Conservation (phyloP, 1,140 invertebrate species). For the Pachypsylla venusta region DNA sequence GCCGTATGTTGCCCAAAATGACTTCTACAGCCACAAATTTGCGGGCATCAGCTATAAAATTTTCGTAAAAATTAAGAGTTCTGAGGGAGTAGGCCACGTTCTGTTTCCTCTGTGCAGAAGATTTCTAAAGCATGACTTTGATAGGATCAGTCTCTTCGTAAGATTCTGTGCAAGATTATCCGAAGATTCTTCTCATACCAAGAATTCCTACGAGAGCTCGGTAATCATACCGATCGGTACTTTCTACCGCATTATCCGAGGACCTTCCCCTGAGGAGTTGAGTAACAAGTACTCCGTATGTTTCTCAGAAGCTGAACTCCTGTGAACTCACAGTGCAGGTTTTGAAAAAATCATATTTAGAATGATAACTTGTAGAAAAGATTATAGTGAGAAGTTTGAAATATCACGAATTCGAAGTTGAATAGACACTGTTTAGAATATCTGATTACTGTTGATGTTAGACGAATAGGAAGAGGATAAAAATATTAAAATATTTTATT, state of each 20-base stretch:
- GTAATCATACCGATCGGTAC: neutral
- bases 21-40: too few relatives aligned
- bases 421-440: too few relatives aligned
- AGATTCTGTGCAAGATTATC: neutral
- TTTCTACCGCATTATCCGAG: constrained; percentile 1
- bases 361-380: neutral
- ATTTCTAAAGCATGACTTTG: constrained; percentile 1
- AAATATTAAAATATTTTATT: too few relatives aligned
- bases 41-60: too few relatives aligned
- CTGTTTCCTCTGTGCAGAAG: too few relatives aligned
- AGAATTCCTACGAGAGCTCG: neutral
- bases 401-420: too few relatives aligned
- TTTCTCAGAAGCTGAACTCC: neutral
- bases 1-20: too few relatives aligned
- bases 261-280: neutral
- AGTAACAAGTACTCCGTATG: neutral
- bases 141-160: constrained; percentile 3
- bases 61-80: constrained; percentile 1
- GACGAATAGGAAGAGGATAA: too few relatives aligned
- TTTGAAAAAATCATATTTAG: neutral
- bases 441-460: too few relatives aligned
- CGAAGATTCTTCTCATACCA: neutral
- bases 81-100: neutral
- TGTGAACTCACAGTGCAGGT: neutral
- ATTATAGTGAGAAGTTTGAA: neutral